Evolutionary conservation across 1,140 invertebrate genomes (phyloP), one percentile per base, ranked within the genome.

Genomic region (Halesus radiatus): DNA sequence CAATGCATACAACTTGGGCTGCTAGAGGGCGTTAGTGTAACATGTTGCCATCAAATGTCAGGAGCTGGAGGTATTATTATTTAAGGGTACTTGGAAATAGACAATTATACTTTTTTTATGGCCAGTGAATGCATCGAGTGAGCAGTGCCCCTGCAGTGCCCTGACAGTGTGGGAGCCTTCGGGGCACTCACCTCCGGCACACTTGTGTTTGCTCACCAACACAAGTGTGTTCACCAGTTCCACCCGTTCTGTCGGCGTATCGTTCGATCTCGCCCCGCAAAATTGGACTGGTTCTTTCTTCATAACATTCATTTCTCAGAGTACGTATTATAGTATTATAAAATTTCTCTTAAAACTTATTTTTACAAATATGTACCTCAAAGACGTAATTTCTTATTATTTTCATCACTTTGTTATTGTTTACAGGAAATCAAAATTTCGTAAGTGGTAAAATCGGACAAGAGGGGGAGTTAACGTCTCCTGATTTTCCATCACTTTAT

Each of bases 401-500:
- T 32, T 37, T 3, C 0, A 22, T 26, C 2, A 5, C 58, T 37
- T n/a, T 29, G 37, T 68, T 13, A 72, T 20, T 22, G 62, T 77
- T 22, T 68, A 3, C 76, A 94, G 93, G 91, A 84, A 94, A 94
- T 85, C 87, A 90, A 83, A 85, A 92, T 76, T 85, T 90, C 78
- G 84, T 93, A 58, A 88, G 87, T 26, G 92, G 92, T 1, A 82
- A 76, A 85, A 82, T 84, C 66, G 66, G 85, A 52, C 32, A 84
- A 72, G 80, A 84, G 84, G 86, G 87, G 75, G 75, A 87, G 78
- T 78, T 85, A 45, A 85, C 88, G 56, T 86, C 88, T 77, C 93
- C 93, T 8, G 93, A 92, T 85, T 94, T 94, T 83, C 93, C 93
- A 0, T 87, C 90, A 53, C 88, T 89, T 18, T 94, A 94, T 86